Percentiles rank a stretch among this genome's conserved stretches.
Evolutionary conservation across 1,140 invertebrate genomes (phyloP).

Genomic region (Drosophila triauraria): DNA sequence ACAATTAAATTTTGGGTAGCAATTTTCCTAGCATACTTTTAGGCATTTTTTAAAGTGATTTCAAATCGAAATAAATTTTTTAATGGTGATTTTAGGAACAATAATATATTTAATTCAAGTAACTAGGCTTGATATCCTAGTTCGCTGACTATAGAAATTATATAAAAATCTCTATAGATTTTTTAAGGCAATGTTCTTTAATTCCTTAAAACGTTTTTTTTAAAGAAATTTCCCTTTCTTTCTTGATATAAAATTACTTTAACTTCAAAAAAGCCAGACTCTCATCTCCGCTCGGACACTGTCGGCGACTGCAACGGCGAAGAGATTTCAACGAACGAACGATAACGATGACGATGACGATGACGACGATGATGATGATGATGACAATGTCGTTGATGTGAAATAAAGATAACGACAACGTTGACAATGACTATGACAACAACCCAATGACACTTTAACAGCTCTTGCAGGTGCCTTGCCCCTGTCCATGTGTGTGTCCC

Average conservation of each 20-base stretch:
- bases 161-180: no score
- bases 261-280: conserved; percentile 8
- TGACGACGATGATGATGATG: conserved; percentile 57
- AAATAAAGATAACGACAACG: conserved; percentile 83
- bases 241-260: neutral
- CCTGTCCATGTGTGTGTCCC: neutral
- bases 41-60: no score
- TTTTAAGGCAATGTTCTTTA: no score
- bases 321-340: conserved; percentile 30
- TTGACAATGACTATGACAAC: conserved; percentile 82
- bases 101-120: no score
- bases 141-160: no score
- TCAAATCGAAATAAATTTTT: no score
- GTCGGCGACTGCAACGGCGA: conserved; percentile 29
- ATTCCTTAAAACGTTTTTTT: no score
- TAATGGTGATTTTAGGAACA: no score
- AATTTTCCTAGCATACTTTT: no score
- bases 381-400: conserved; percentile 82
- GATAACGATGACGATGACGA: conserved; percentile 12
- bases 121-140: no score
- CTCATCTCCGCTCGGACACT: conserved; percentile 4
- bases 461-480: conserved; percentile 71
- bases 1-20: no score
- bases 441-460: conserved; percentile 81
- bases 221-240: no score